phyloP scores from a whole-genome alignment of 1,140 invertebrate genomes.

The Cylas formicarius region DNA sequence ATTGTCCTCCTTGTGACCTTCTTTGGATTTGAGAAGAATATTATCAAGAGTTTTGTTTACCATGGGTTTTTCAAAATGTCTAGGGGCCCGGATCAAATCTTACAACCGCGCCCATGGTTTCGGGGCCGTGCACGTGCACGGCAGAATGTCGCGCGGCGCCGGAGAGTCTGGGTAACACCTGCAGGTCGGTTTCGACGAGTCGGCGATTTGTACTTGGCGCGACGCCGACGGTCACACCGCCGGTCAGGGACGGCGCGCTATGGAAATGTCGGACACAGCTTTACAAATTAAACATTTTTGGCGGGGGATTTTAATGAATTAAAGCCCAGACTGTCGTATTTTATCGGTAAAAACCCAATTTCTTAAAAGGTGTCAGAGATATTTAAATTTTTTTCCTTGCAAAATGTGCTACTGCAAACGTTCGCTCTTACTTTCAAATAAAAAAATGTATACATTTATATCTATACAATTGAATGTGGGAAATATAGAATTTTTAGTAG shows the following conservation, averaged over 20 bases:
- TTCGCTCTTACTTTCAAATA: too few species aligned
- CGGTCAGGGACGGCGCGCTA: slow-evolving; percentile 1
- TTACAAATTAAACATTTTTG: background rate
- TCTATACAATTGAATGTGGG: too few species aligned
- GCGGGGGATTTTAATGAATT: background rate
- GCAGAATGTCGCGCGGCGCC: slow-evolving; percentile 14
- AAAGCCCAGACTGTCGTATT: too few species aligned
- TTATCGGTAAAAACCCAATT: background rate
- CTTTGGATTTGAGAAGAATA: background rate
- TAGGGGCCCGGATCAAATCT: slow-evolving; percentile 16
- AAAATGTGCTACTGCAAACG: background rate
- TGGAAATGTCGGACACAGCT: background rate
- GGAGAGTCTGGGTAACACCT: slow-evolving; percentile 18
- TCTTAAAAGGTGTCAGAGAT: background rate
- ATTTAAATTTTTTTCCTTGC: background rate
- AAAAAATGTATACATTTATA: too few species aligned
- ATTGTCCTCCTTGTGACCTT: slow-evolving; percentile 7
- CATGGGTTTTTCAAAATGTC: too few species aligned
- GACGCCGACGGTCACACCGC: background rate
- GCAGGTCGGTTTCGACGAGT: slow-evolving; percentile 14
- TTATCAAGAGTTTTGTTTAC: too few species aligned
- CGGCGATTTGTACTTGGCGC: slow-evolving; percentile 5
- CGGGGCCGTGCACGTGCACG: slow-evolving; percentile 8
- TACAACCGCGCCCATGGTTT: slow-evolving; percentile 1
- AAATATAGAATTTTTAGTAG: too few species aligned